These are phyloP conservation scores for Speoplatyrhinus poulsoni DNA, from an alignment of 2,113 vertebrate species.

Conservation along the genomic window DNA sequence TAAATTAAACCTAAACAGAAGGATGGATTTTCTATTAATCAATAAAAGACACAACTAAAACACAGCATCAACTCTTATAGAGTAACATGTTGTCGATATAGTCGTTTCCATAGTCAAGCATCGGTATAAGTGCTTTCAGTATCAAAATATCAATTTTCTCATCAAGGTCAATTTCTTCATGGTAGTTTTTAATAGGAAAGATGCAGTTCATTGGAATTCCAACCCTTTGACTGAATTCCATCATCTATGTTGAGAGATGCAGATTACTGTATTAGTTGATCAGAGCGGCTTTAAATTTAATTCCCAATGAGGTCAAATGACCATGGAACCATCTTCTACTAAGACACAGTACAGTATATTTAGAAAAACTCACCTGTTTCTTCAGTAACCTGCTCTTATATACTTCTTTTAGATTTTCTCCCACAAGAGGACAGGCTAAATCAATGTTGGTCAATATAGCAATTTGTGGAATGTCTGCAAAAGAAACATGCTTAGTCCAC, in stretches of 20 bases:
- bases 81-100: background rate
- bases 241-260: slow-evolving; percentile 1
- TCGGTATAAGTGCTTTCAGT: slow-evolving; percentile 2
- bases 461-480: background rate
- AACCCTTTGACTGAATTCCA: background rate
- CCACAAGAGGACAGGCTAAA: background rate
- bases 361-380: background rate
- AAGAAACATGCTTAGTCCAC: no score
- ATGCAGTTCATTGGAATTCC: slow-evolving; percentile 5
- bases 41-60: no score
- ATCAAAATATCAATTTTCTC: background rate
- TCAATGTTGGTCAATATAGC: background rate
- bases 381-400: background rate
- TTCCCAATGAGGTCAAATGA: background rate
- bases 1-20: no score
- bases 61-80: no score
- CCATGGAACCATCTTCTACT: no score
- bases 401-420: background rate
- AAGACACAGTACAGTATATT: no score
- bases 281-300: background rate
- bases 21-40: no score
- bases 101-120: background rate
- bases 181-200: slow-evolving; percentile 6
- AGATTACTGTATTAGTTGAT: background rate
- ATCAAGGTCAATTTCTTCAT: slow-evolving; percentile 1